A percentile compares a stretch with the other conserved stretches of the same genome.
Evolutionary conservation across 2,888 invertebrate species (phyloP).

Genomic region (Nezara viridula): DNA sequence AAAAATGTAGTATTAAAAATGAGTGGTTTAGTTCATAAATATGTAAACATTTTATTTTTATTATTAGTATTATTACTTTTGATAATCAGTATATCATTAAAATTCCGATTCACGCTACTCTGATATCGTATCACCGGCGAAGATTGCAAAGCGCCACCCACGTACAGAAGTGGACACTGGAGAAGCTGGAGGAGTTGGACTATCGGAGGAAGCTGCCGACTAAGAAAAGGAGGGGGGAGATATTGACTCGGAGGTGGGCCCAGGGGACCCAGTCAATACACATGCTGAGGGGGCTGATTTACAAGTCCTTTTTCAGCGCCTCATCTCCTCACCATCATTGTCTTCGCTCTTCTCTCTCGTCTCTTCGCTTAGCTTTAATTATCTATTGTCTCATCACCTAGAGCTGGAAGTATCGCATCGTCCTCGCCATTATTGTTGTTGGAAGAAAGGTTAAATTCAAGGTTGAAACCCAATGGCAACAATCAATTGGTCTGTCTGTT

Average conservation of each 20-base stretch:
- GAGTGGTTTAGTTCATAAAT: too few relatives aligned
- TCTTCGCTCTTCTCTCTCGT: neutral
- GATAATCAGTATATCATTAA: neutral
- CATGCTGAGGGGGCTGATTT: conserved; percentile 59
- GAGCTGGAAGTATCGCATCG: too few relatives aligned
- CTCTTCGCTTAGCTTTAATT: neutral
- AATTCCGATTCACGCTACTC: neutral
- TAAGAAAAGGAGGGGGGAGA: conserved; percentile 64
- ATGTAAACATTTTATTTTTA: too few relatives aligned
- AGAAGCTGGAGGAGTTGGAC: neutral
- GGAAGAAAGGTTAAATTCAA: neutral
- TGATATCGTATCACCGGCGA: neutral
- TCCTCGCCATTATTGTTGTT: neutral
- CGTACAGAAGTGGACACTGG: neutral
- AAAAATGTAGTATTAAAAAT: too few relatives aligned
- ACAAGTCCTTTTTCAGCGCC: conserved; percentile 48
- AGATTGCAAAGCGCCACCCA: neutral
- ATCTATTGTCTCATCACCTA: neutral
- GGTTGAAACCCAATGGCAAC: neutral
- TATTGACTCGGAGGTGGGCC: conserved; percentile 71
- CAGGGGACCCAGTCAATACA: conserved; percentile 71
- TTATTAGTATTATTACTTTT: too few relatives aligned
- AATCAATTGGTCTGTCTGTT: neutral
- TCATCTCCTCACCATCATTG: conserved; percentile 11
- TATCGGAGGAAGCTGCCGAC: conserved; percentile 30